These are phyloP conservation scores for Malacosoma neustria DNA, from an alignment of 2,888 invertebrate genomes.

Conservation along the genomic window DNA sequence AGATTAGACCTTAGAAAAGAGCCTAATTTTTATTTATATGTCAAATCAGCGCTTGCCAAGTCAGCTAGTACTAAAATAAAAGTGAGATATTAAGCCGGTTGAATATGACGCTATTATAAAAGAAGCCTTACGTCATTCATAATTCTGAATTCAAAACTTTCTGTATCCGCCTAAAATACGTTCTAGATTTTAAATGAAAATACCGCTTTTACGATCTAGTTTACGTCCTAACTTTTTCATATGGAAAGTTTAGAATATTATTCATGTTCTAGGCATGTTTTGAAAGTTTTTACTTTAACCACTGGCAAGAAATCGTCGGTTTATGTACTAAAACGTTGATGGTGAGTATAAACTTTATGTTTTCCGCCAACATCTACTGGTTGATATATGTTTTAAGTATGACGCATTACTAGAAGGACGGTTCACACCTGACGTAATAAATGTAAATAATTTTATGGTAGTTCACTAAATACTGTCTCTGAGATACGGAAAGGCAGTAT, in stretches of 20 bases:
- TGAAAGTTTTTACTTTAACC: not conserved
- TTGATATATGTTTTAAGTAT: not conserved
- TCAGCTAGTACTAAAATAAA: too few species aligned
- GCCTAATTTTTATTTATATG: too few species aligned
- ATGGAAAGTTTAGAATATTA: not conserved
- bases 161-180: not conserved
- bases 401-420: not conserved
- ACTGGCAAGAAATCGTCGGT: not conserved
- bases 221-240: not conserved
- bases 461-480: too few species aligned
- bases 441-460: too few species aligned
- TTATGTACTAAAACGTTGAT: not conserved
- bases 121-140: too few species aligned
- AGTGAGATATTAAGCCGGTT: too few species aligned
- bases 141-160: too few species aligned
- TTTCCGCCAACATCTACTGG: not conserved
- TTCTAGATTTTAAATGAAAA: not conserved
- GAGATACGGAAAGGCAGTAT: too few species aligned
- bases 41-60: too few species aligned
- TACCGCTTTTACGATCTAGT: not conserved
- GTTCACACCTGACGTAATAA: too few species aligned
- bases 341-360: conserved; percentile 2
- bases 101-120: too few species aligned
- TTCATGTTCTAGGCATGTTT: not conserved
- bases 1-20: too few species aligned